These are phyloP conservation scores for Cliona cf. orientalis DNA, from an alignment of 37 sponge, comb jelly and placozoan species.

Conservation along the genomic window DNA sequence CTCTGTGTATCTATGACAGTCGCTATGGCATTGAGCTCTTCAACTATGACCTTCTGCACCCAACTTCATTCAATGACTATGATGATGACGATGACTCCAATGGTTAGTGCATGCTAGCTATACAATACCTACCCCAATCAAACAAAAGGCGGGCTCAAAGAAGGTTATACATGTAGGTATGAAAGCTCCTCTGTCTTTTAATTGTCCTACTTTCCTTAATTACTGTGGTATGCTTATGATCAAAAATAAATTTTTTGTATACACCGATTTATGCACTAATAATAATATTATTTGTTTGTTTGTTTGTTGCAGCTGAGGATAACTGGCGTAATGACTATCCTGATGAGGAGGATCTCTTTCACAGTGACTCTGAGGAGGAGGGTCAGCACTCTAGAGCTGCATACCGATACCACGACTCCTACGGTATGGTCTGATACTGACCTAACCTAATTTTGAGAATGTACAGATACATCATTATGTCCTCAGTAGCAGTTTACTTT, in stretches of 20 bases:
- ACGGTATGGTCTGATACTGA: constrained; percentile 20
- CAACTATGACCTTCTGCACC: no score
- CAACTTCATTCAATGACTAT: no score
- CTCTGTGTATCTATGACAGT: constrained; percentile 44
- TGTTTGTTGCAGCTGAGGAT: constrained; percentile 54
- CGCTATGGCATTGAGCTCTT: no score
- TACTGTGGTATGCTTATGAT: not conserved
- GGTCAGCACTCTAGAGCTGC: not conserved
- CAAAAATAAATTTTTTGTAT: not conserved
- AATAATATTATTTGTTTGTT: no score
- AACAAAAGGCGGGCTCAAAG: no score
- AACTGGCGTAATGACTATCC: constrained; percentile 89
- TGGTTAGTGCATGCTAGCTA: constrained; percentile 35
- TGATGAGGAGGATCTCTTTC: constrained; percentile 60
- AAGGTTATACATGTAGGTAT: no score
- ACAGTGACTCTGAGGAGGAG: constrained; percentile 9
- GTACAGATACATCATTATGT: no score
- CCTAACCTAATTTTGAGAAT: not conserved
- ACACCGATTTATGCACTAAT: not conserved
- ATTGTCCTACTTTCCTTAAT: not conserved
- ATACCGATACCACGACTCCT: constrained; percentile 22
- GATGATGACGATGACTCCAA: constrained; percentile 89
- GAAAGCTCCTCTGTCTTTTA: no score
- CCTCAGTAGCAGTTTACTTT: no score
- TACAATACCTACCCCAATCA: no score